A percentile compares a stretch with the other conserved stretches of the same genome.
phyloP scores from a whole-genome alignment of 2,113 vertebrate genomes.

The Falcunculus frontatus region DNA sequence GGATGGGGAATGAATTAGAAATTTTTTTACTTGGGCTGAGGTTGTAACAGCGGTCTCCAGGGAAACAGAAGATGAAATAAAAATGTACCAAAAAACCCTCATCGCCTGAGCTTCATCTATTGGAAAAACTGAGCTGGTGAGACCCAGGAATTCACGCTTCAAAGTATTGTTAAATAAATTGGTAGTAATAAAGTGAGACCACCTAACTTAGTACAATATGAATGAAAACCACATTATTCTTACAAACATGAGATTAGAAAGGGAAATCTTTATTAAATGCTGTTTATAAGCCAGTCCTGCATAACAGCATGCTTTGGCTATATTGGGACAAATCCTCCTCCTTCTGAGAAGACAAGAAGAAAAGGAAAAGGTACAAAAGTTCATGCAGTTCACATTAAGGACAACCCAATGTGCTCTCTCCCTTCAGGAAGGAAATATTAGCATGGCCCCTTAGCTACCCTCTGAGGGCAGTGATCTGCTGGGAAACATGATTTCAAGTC shows the following conservation, averaged over 20 bases:
- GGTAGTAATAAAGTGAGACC: not conserved
- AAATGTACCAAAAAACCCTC: not conserved
- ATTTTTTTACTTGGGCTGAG: not conserved
- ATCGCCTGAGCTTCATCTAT: not conserved
- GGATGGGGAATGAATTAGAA: not conserved
- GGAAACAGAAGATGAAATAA: not conserved
- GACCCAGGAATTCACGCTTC: not conserved
- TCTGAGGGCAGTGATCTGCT: not conserved
- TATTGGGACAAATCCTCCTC: slow-evolving; percentile 9
- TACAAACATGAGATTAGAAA: not conserved
- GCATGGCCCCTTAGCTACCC: not conserved
- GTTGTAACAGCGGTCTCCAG: not conserved
- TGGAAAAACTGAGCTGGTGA: not conserved
- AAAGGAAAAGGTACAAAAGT: slow-evolving; percentile 52
- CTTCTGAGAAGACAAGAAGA: slow-evolving; percentile 24
- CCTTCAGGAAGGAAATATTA: slow-evolving; percentile 41
- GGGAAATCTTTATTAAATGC: not conserved
- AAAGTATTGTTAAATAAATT: not conserved
- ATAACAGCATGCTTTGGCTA: not conserved
- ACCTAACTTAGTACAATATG: not conserved
- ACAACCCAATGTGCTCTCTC: not conserved
- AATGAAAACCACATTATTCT: not conserved
- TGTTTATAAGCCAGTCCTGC: not conserved
- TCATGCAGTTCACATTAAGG: slow-evolving; percentile 38
- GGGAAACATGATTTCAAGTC: not conserved